These are phyloP conservation scores for Smithornis capensis DNA, from an alignment of 2,113 vertebrate genomes.

Conservation along the genomic window DNA sequence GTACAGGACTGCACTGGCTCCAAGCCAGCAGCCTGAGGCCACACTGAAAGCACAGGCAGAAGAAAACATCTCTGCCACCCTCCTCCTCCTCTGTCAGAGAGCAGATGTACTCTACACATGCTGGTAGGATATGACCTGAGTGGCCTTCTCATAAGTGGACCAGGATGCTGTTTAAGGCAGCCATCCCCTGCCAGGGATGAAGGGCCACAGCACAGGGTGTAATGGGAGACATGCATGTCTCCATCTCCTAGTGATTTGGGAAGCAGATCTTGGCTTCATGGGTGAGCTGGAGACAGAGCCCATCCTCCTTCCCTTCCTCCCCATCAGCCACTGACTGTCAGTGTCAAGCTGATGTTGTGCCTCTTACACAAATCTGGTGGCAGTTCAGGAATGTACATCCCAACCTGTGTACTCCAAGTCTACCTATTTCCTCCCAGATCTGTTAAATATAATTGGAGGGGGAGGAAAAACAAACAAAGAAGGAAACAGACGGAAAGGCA, in stretches of 20 bases:
- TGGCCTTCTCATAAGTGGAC: background rate
- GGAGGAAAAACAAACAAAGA: background rate
- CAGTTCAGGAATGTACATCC: background rate
- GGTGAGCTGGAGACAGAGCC: background rate
- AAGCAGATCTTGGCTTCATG: background rate
- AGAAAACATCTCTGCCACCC: background rate
- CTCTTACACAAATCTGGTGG: background rate
- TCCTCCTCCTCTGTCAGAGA: background rate
- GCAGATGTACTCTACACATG: fast-evolving
- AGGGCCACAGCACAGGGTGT: background rate
- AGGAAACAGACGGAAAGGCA: background rate
- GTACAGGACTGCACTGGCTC: background rate
- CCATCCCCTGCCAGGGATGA: background rate
- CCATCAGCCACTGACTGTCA: fast-evolving
- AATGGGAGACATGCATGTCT: fast-evolving
- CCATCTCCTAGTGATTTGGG: background rate
- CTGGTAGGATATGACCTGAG: background rate
- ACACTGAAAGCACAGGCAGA: background rate
- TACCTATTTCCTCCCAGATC: background rate
- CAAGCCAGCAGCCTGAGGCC: background rate
- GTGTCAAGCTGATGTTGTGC: fast-evolving
- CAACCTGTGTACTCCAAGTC: background rate
- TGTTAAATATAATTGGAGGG: background rate
- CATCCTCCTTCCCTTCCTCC: background rate
- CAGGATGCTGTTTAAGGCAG: background rate